phyloP scores from a whole-genome alignment of 2,113 vertebrate species.

The Loxodonta africana region DNA sequence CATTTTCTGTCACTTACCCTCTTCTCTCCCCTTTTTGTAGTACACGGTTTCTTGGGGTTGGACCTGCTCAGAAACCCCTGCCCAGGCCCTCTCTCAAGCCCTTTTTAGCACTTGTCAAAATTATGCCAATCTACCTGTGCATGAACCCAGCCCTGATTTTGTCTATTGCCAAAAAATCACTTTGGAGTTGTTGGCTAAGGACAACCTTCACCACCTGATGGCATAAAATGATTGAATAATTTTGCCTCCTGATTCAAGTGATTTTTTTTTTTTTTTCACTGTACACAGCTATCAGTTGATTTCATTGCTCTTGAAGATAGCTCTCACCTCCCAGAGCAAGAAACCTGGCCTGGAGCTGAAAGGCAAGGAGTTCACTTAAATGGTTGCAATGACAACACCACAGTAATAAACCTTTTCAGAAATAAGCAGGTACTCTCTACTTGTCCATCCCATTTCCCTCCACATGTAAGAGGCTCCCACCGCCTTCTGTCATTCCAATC shows the following conservation, averaged over 20 bases:
- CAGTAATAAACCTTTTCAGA: not conserved
- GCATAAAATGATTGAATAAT: not conserved
- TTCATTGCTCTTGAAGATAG: conserved; percentile 1
- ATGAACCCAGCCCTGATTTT: not conserved
- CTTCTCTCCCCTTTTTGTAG: not conserved
- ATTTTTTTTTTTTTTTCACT: not conserved
- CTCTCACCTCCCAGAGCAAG: not conserved
- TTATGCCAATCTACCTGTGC: not conserved
- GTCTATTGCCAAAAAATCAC: not conserved
- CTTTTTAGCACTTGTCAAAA: not conserved
- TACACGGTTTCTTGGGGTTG: not conserved
- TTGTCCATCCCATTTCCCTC: not conserved
- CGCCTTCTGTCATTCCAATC: conserved; percentile 18
- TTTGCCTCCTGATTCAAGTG: not conserved
- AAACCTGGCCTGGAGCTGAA: not conserved
- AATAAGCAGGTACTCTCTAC: not conserved
- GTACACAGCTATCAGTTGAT: not conserved
- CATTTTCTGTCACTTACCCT: not conserved
- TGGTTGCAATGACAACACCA: not conserved
- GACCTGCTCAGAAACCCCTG: not conserved
- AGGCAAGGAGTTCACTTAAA: not conserved
- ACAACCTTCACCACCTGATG: not conserved
- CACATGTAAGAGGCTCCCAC: not conserved
- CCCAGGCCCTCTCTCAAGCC: not conserved
- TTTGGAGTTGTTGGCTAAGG: not conserved